Evolutionary conservation across 2,888 invertebrate species (phyloP), one percentile per base, ranked within the genome.

Genomic region (Epinotia demarniana): DNA sequence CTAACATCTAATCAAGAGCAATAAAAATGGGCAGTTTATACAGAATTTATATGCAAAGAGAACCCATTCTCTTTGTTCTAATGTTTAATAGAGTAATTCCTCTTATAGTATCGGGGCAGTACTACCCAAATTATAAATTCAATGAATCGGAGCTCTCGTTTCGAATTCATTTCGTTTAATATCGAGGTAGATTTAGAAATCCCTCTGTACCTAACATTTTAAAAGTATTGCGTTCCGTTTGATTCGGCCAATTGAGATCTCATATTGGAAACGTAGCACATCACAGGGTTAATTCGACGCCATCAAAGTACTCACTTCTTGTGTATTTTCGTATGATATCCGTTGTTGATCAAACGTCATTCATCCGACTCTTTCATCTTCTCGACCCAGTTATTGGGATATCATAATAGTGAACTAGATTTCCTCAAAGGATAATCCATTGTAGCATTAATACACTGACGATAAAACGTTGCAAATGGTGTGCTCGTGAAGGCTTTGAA

Each of bases 331-430:
- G 39, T 70, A 61, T 39, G 67, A 58, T 69, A 69, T 75, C 75
- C 70, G 64, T 46, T 60, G 64, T 74, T 74, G 70, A 57, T 73
- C 57, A 75, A 61, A 55, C 71, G 73, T 80, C 80, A 75, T 58
- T 79, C 80, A 74, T 73, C 79, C 33, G 55, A 60, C 75, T 78
- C 80, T 82, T 82, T 83, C 76, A 82, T 82, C 81, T 81, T 82
- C 81, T 81, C 73, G 81, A 68, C 80, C 80, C 69, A 79, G 68
- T 81, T 82, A 79, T 77, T 68, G 27, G 79, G 68, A 80, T 81
- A 79, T 77, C 73, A 71, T 66, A 70, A 73, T 67, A 19, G 18
- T 13, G 13, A 53, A 64, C 60, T 66, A 66, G 64, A 64, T 70
- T 75, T 66, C 18, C 19, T 58, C n/a, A 68, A 57, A 70, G 46